Evolutionary conservation across 1,140 invertebrate species (phyloP).

Genomic region (Onthophagus taurus): DNA sequence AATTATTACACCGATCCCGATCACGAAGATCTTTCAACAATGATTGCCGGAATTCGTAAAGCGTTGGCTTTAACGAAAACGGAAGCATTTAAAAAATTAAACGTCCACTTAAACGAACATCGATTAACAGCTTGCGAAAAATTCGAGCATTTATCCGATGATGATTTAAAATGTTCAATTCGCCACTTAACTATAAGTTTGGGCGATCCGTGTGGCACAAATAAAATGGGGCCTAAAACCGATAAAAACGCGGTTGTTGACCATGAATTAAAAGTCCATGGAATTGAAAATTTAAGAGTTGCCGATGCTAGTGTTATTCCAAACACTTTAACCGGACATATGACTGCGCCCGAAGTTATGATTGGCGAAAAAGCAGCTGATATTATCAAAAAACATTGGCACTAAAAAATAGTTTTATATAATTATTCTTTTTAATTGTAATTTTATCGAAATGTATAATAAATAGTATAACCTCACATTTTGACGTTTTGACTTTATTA

Average conservation of each 20-base stretch:
- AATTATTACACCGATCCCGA: constrained; percentile 48
- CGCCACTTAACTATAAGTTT: constrained; percentile 43
- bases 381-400: constrained; percentile 36
- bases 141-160: constrained; percentile 38
- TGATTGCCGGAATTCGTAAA: constrained; percentile 31
- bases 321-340: constrained; percentile 43
- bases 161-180: constrained; percentile 48
- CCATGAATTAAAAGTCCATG: constrained; percentile 43
- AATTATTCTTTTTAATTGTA: too few species aligned
- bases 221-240: constrained; percentile 51
- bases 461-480: too few species aligned
- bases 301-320: constrained; percentile 50
- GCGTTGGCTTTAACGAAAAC: constrained; percentile 24
- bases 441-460: too few species aligned
- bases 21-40: constrained; percentile 33
- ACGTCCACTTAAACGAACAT: constrained; percentile 16
- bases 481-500: too few species aligned
- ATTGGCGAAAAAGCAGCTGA: constrained; percentile 44
- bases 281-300: constrained; percentile 43
- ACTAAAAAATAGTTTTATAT: neutral
- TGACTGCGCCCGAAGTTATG: constrained; percentile 43
- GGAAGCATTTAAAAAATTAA: constrained; percentile 33
- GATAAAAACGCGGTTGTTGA: constrained; percentile 48
- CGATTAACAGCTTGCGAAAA: constrained; percentile 37
- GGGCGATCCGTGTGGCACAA: constrained; percentile 53